A percentile compares a stretch with the other conserved stretches of the same genome.
These are phyloP conservation scores for Lindbergichthys nudifrons DNA, from an alignment of 2,797 vertebrate species.

Conservation along the genomic window DNA sequence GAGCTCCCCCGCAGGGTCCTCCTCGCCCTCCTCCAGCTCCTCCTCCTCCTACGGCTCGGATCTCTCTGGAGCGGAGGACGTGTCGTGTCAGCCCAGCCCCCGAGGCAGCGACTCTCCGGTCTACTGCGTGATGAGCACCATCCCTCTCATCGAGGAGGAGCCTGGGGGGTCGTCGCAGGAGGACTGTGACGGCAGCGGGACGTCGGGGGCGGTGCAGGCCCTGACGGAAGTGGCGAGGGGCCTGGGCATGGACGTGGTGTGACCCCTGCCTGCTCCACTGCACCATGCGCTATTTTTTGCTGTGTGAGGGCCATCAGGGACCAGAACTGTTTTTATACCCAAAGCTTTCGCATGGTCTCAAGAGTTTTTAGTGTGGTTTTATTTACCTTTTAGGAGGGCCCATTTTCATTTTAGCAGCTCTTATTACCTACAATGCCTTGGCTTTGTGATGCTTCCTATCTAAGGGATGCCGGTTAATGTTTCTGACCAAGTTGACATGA, in stretches of 20 bases:
- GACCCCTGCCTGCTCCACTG: slow-evolving; percentile 6
- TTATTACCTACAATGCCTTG: not conserved
- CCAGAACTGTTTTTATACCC: not conserved
- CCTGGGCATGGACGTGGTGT: slow-evolving; percentile 88
- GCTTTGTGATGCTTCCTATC: slow-evolving; percentile 3
- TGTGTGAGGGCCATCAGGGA: slow-evolving; percentile 5
- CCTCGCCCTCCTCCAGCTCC: slow-evolving; percentile 78
- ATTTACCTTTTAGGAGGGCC: not conserved
- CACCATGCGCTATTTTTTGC: not conserved
- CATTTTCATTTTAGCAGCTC: not conserved
- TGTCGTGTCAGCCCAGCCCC: slow-evolving; percentile 68
- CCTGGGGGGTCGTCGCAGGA: slow-evolving; percentile 59
- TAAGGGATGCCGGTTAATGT: not conserved
- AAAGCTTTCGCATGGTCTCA: slow-evolving; percentile 3
- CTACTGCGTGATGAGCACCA: slow-evolving; percentile 84
- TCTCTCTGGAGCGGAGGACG: slow-evolving; percentile 68
- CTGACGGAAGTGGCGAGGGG: slow-evolving; percentile 86
- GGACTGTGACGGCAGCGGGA: slow-evolving; percentile 49
- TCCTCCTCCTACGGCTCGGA: slow-evolving; percentile 75
- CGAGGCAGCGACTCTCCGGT: slow-evolving; percentile 75
- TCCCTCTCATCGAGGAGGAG: slow-evolving; percentile 79
- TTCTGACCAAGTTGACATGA: slow-evolving; percentile 5
- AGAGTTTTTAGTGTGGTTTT: not conserved
- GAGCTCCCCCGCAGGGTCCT: slow-evolving; percentile 69
- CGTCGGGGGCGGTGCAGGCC: slow-evolving; percentile 82